Base-by-base conservation (phyloP, 2,888 invertebrate genomes). In the Coelopa pilipes region DNA sequence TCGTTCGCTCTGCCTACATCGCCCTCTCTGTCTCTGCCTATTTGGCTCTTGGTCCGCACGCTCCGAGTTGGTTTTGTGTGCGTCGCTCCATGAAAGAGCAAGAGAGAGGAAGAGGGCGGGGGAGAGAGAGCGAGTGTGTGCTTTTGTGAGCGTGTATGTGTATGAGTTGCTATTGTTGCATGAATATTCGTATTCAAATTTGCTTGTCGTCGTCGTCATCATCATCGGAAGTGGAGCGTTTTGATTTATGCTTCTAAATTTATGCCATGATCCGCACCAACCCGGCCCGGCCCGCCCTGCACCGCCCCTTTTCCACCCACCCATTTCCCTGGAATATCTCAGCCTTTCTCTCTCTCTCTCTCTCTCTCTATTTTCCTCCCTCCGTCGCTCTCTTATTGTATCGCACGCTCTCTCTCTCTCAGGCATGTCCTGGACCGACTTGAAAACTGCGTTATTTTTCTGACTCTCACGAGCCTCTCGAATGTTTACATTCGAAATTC, bases 161-260 rank as follows among this genome's bases (percentile, higher is more conserved):
- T 65, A 68, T 72, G 55, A 46, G 49, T 62, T 46, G 49, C 24
- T n/a, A 62, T 72, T 65, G 72, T 74, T 76, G 55, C 60, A 71
- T 71, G 59, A 67, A 63, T 72, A 76, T 76, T 76, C 77, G 75
- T 76, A 79, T 78, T 78, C 78, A 79, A 80, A 80, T 78, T 79
- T 77, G 53, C 70, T 76, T 75, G 75, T 72, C 50, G 70, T 49
- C 21, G 21, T 72, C 59, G 47, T 69, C 70, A 71, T 63, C 71
- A 55, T 63, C 50, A 57, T 63, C 86, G 87, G 86, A 86, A 86
- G 87, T 86, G 82, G 82, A 83, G 82, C 81, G 83, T 82, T 87
- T 87, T 87, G 87, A 87, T 87, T 87, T 87, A 87, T 87, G 85
- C 82, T 81, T 79, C 81, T 78, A 83, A 85, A 83, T 84, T 84